These are phyloP conservation scores for Plodia interpunctella DNA, from an alignment of 1,140 invertebrate species.

Conservation along the genomic window DNA sequence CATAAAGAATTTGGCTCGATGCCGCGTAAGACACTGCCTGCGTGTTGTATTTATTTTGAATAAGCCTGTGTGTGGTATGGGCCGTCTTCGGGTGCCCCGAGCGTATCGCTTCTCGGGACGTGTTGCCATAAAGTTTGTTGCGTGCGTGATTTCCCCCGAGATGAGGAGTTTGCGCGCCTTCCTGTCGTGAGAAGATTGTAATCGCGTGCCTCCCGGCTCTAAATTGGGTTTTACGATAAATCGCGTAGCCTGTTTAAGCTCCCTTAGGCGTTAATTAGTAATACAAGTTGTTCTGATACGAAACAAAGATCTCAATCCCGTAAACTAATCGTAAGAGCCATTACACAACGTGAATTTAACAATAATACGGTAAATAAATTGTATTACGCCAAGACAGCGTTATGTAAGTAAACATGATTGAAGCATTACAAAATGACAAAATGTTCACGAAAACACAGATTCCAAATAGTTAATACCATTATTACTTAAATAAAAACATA, in stretches of 20 bases:
- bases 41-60: constrained; percentile 61
- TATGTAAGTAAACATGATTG: too few relatives aligned
- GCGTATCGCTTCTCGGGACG: constrained; percentile 67
- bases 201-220: constrained; percentile 72
- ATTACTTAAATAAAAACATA: too few relatives aligned
- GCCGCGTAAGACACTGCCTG: constrained; percentile 65
- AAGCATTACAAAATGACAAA: too few relatives aligned
- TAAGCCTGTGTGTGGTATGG: constrained; percentile 54
- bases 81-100: constrained; percentile 54
- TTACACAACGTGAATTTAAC: not conserved
- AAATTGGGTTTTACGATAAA: constrained; percentile 74
- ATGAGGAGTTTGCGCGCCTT: constrained; percentile 75
- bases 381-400: too few relatives aligned
- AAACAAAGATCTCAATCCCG: constrained; percentile 42
- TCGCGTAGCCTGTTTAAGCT: constrained; percentile 63
- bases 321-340: constrained; percentile 24
- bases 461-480: too few relatives aligned
- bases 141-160: constrained; percentile 76
- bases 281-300: constrained; percentile 52
- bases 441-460: too few relatives aligned
- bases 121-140: constrained; percentile 76
- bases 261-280: constrained; percentile 65
- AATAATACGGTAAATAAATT: not conserved
- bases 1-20: constrained; percentile 24
- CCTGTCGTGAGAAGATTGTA: constrained; percentile 76